Evolutionary conservation across 2,113 vertebrate species (phyloP).

Genomic region (Rhea pennata): DNA sequence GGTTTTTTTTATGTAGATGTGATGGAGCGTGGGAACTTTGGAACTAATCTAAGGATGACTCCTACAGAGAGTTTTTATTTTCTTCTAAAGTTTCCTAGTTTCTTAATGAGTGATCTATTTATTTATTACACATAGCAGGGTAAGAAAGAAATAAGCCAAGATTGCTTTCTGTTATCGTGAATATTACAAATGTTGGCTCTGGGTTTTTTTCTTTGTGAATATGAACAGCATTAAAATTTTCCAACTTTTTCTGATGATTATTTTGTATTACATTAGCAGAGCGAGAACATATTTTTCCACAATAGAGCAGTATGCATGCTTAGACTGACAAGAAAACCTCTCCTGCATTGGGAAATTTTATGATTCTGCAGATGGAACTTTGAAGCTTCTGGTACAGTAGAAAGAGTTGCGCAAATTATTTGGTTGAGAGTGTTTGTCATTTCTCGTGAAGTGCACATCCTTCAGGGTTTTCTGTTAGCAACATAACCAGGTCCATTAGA

Average conservation of each 20-base stretch:
- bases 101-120: not conserved
- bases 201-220: not conserved
- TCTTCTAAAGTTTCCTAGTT: not conserved
- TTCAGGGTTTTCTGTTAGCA: rapidly evolving
- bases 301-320: not conserved
- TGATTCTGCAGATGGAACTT: not conserved
- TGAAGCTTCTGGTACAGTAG: not conserved
- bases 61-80: not conserved
- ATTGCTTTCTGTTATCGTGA: not conserved
- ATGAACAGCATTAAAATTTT: not conserved
- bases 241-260: not conserved
- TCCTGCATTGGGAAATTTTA: not conserved
- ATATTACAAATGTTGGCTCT: not conserved
- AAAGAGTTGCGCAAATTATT: not conserved
- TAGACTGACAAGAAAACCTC: not conserved
- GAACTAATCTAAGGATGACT: not conserved
- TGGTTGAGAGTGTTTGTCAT: not conserved
- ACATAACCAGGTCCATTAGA: rapidly evolving
- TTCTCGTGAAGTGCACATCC: not conserved
- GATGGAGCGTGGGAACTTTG: not conserved
- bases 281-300: not conserved
- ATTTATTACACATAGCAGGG: not conserved
- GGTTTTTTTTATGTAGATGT: not conserved
- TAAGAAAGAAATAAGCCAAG: not conserved
- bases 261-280: not conserved